Percentiles rank a stretch among this genome's conserved stretches.
These are phyloP conservation scores for Cryptops parisi DNA, from an alignment of 2,888 invertebrate genomes.

Conservation along the genomic window DNA sequence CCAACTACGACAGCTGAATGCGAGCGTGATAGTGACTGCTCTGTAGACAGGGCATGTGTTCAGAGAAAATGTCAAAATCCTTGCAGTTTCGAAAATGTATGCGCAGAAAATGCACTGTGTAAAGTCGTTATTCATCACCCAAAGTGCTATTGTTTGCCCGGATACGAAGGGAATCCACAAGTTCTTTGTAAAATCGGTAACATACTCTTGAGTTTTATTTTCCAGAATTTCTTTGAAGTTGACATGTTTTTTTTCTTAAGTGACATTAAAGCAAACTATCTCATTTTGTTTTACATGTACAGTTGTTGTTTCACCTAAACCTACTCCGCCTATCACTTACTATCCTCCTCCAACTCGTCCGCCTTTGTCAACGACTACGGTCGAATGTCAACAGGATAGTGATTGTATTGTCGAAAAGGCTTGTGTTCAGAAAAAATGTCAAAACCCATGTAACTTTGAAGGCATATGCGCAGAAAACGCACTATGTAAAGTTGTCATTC, in stretches of 20 bases:
- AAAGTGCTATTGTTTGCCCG: constrained; percentile 59
- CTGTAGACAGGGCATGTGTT: constrained; percentile 53
- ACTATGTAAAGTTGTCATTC: constrained; percentile 54
- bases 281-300: too few species aligned
- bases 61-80: constrained; percentile 43
- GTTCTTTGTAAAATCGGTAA: constrained; percentile 5
- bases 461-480: constrained; percentile 56
- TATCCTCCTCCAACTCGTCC: constrained; percentile 6
- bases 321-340: background rate
- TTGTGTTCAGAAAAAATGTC: constrained; percentile 67
- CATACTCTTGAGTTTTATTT: background rate
- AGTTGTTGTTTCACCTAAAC: background rate
- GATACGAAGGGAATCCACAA: constrained; percentile 60
- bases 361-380: constrained; percentile 11
- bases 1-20: constrained; percentile 13
- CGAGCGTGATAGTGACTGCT: constrained; percentile 40
- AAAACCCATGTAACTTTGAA: constrained; percentile 58
- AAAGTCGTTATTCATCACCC: constrained; percentile 67
- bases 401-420: constrained; percentile 76
- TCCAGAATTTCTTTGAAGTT: too few species aligned
- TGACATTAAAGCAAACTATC: too few species aligned
- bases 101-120: constrained; percentile 69
- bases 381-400: constrained; percentile 62
- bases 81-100: constrained; percentile 42
- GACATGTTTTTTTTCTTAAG: too few species aligned